Percentiles rank a stretch among this genome's conserved stretches.
Conservation (phyloP, 1,140 invertebrate genomes). For the Hyles vespertilio region DNA sequence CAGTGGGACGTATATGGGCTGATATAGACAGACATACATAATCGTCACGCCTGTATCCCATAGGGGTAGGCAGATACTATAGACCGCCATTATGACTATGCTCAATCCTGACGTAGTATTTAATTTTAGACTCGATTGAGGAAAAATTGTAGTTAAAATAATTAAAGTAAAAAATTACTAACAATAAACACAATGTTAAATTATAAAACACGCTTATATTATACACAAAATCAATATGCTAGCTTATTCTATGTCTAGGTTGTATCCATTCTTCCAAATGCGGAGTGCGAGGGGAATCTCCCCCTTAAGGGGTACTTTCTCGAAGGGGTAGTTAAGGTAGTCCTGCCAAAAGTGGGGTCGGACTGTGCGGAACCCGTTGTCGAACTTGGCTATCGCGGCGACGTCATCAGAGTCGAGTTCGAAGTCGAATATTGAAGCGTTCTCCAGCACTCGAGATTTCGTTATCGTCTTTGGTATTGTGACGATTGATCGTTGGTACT, state of each 20-base stretch:
- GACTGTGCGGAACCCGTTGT: constrained; percentile 42
- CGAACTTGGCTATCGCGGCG: constrained; percentile 59
- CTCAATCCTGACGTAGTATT: too few relatives aligned
- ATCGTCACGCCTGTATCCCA: too few relatives aligned
- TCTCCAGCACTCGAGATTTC: constrained; percentile 81
- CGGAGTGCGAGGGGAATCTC: constrained; percentile 30
- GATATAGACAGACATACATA: too few relatives aligned
- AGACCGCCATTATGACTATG: too few relatives aligned
- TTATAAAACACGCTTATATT: too few relatives aligned
- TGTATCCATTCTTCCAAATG: constrained; percentile 49
- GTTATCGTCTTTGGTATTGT: constrained; percentile 88
- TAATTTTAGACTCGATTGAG: too few relatives aligned
- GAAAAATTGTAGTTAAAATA: too few relatives aligned
- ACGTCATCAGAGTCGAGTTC: constrained; percentile 77
- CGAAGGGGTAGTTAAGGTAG: constrained; percentile 50
- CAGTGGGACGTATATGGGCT: too few relatives aligned
- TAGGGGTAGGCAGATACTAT: too few relatives aligned
- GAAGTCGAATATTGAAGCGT: constrained; percentile 85
- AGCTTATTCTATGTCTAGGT: constrained; percentile 41
- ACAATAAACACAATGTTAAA: too few relatives aligned
- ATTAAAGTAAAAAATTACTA: too few relatives aligned
- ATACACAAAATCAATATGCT: too few relatives aligned
- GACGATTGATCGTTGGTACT: constrained; percentile 82
- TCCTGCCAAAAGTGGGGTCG: constrained; percentile 41
- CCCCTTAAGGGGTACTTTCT: constrained; percentile 29